These are phyloP conservation scores for Alviniconcha marisindica DNA, from an alignment of 1,140 invertebrate genomes.

Conservation along the genomic window DNA sequence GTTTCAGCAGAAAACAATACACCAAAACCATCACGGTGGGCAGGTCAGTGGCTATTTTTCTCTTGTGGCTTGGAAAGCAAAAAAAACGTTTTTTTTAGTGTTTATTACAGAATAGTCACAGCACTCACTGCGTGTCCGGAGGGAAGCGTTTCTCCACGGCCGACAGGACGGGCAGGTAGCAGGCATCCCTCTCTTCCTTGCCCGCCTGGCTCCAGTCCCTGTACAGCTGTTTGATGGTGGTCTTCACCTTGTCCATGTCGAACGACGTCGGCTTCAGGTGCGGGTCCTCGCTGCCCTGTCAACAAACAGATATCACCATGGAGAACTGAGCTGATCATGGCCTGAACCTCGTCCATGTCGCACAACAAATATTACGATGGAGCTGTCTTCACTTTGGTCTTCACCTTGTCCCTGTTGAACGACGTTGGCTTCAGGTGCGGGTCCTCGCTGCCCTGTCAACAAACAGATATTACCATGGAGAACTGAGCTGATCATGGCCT, in stretches of 20 bases:
- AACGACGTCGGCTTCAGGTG: constrained; percentile 51
- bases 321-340: no score
- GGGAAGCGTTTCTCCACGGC: constrained; percentile 89
- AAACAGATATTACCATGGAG: no score
- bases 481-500: no score
- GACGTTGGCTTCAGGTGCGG: constrained; percentile 47
- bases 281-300: constrained; percentile 32
- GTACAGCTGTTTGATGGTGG: constrained; percentile 95
- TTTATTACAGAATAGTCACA: neutral
- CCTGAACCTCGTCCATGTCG: no score
- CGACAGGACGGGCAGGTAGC: constrained; percentile 93
- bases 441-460: constrained; percentile 32
- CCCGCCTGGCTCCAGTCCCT: constrained; percentile 96
- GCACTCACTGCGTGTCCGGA: constrained; percentile 55
- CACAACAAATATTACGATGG: no score
- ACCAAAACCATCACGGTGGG: no score
- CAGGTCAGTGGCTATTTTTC: no score
- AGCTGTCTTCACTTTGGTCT: constrained; percentile 94
- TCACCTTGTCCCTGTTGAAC: constrained; percentile 88
- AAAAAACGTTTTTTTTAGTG: no score
- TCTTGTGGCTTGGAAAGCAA: no score
- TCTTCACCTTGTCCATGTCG: constrained; percentile 91
- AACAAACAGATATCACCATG: no score
- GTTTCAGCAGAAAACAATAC: no score
- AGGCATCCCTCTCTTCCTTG: constrained; percentile 87